Evolutionary conservation across 2,113 vertebrate species (phyloP).

Genomic region (Syngnathus scovelli): DNA sequence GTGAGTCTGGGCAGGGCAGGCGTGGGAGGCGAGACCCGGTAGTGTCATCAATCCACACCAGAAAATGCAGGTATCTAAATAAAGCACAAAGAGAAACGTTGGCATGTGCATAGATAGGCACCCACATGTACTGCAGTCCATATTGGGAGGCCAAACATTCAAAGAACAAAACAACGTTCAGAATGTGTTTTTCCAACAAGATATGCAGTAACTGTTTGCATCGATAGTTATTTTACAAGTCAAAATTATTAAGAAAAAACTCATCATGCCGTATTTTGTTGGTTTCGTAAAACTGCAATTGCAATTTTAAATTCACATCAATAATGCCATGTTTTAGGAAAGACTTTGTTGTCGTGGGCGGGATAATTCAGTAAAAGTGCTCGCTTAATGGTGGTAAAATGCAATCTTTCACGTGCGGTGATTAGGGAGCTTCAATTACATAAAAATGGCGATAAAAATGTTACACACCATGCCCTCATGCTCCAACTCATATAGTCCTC

Average conservation of each 20-base stretch:
- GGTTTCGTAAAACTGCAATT: background rate
- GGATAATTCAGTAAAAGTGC: background rate
- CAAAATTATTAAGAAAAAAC: too few relatives aligned
- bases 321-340: background rate
- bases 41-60: slow-evolving; percentile 50
- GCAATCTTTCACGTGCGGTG: background rate
- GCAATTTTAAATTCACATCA: background rate
- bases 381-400: background rate
- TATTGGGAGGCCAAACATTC: background rate
- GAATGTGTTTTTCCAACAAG: background rate
- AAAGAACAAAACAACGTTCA: slow-evolving; percentile 7
- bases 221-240: background rate
- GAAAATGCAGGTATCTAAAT: slow-evolving; percentile 53
- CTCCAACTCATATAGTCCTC: background rate
- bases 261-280: too few relatives aligned
- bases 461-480: background rate
- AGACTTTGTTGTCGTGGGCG: background rate
- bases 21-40: slow-evolving; percentile 43
- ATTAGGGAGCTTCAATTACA: background rate
- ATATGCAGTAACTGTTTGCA: background rate
- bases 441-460: background rate
- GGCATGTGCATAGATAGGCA: slow-evolving; percentile 39
- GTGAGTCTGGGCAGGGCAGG: slow-evolving; percentile 52
- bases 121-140: slow-evolving; percentile 19
- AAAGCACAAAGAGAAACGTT: slow-evolving; percentile 38